phyloP scores from a whole-genome alignment of 2,113 vertebrate genomes.

The Prionailurus viverrinus region DNA sequence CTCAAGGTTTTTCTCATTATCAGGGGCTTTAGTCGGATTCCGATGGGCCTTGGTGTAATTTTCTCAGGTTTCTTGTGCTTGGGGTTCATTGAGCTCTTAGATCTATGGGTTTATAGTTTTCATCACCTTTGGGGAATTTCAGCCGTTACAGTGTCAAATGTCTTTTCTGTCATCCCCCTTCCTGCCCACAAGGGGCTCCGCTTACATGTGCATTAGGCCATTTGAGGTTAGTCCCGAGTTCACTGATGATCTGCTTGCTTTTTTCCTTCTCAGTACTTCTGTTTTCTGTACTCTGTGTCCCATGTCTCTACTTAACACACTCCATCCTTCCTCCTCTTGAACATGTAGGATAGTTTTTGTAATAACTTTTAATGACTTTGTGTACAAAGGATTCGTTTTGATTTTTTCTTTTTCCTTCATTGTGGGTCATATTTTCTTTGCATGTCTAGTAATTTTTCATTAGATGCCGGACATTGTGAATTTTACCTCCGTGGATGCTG shows the following conservation, averaged over 20 bases:
- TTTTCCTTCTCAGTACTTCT: neutral
- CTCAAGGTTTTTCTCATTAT: neutral
- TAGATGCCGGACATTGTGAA: neutral
- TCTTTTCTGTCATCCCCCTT: neutral
- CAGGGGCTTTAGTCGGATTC: neutral
- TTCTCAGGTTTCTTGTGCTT: neutral
- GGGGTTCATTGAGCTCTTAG: neutral
- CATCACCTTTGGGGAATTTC: neutral
- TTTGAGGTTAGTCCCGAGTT: neutral
- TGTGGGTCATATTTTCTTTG: neutral
- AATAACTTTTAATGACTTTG: neutral
- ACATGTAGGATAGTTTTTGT: neutral
- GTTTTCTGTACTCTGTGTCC: neutral
- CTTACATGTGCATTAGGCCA: fast-evolving
- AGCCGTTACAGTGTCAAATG: neutral
- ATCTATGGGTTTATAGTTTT: neutral
- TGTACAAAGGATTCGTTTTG: neutral
- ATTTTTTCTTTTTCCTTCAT: neutral
- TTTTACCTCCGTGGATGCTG: neutral
- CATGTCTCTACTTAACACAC: neutral
- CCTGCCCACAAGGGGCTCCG: neutral
- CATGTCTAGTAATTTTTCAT: neutral
- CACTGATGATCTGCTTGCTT: neutral
- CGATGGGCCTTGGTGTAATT: neutral
- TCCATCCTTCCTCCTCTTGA: neutral